Evolutionary conservation across 2,113 vertebrate genomes (phyloP).

Genomic region (Dasyornis broadbenti): DNA sequence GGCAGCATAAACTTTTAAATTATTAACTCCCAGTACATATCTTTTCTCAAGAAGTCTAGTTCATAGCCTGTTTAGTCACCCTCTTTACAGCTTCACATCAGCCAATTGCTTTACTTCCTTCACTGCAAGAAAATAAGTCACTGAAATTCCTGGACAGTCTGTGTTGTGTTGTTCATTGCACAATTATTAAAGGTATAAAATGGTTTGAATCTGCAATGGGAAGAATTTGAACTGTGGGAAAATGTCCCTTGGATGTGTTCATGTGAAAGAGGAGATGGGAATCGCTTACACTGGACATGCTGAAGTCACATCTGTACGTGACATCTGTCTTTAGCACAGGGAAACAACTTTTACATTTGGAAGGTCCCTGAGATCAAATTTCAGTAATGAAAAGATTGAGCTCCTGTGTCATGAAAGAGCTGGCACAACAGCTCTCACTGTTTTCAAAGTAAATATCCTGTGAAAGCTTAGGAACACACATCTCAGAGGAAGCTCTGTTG

Average conservation of each 20-base stretch:
- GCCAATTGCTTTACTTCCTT: neutral
- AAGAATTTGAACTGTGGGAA: neutral
- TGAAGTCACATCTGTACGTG: neutral
- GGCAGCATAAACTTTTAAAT: neutral
- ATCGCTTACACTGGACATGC: neutral
- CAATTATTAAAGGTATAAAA: neutral
- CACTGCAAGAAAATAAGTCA: neutral
- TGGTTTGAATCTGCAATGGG: neutral
- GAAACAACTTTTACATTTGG: neutral
- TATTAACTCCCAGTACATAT: neutral
- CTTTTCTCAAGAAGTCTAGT: neutral
- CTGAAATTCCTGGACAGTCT: neutral
- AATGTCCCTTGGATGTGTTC: neutral
- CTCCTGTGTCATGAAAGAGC: neutral
- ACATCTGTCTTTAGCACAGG: neutral
- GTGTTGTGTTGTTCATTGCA: neutral
- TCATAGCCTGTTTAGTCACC: neutral
- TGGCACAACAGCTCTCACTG: neutral
- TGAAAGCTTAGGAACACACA: neutral
- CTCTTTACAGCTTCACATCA: neutral
- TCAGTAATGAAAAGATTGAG: neutral
- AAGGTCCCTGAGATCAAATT: neutral
- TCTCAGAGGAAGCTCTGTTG: neutral
- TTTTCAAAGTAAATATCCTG: neutral
- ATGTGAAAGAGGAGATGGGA: neutral